These are phyloP conservation scores for Podarcis muralis DNA, from an alignment of 2,113 vertebrate genomes.

Conservation along the genomic window DNA sequence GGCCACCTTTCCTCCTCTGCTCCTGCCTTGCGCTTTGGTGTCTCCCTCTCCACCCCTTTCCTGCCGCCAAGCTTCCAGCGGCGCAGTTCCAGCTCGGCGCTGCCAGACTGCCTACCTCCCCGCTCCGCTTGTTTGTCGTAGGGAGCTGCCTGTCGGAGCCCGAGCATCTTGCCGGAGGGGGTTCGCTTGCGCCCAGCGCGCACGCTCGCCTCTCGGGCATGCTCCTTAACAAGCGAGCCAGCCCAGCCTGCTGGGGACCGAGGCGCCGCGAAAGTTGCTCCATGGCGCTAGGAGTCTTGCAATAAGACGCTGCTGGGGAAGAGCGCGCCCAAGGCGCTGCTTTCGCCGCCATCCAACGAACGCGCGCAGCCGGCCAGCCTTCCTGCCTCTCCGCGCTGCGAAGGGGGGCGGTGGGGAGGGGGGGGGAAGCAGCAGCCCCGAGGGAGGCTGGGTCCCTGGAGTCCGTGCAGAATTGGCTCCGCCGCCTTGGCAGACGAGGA, in stretches of 20 bases:
- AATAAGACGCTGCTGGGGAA: background rate
- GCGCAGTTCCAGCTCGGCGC: background rate
- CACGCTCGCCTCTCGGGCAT: constrained; percentile 7
- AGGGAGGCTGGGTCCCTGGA: background rate
- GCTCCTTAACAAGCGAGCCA: background rate
- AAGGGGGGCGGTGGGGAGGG: background rate
- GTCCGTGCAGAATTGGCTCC: background rate
- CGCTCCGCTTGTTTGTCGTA: background rate
- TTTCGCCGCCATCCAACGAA: background rate
- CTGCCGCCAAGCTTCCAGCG: background rate
- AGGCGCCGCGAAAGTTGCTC: constrained; percentile 42
- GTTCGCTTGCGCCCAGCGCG: background rate
- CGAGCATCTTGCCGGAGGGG: background rate
- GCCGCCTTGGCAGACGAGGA: background rate
- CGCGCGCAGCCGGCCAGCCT: background rate
- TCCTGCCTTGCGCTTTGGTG: background rate
- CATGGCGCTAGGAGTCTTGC: background rate
- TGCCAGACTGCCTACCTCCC: background rate
- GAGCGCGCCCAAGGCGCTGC: background rate
- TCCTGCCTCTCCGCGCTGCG: background rate
- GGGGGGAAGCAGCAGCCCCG: background rate
- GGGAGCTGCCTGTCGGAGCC: background rate
- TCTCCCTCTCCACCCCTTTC: background rate
- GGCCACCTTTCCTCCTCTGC: background rate
- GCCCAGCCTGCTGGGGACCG: background rate